Base-by-base conservation (phyloP, 2,888 invertebrate species). In the Cordilura impudica region DNA sequence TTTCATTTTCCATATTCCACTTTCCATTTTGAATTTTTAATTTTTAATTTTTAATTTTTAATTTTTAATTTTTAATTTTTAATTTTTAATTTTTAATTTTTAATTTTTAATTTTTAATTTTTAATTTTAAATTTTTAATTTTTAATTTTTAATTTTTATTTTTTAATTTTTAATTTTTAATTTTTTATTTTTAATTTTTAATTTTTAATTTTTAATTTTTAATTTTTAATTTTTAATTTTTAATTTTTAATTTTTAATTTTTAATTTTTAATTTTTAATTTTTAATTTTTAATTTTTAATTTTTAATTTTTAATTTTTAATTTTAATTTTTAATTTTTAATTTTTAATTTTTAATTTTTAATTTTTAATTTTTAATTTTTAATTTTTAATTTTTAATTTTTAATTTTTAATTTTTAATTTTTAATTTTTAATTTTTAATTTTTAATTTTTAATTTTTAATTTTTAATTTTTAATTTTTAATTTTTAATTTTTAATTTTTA, bases 401-500 rank as follows among this genome's bases (percentile, higher is more conserved):
- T 12, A 43, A 8, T 60, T 26, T 12, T 39, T 60, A 19, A 19
- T 43, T 60, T 60, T 43, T 35, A 35, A 21, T 39, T 60, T 35
- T 14, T 35, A 43, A 43, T 26, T 21, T 29, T 56, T 10, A 26
- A 26, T 29, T 60, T 0, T 39, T 43, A 10, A 21, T 19, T 61
- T 26, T 43, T 45, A 16, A 43, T 43, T 61, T 61, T 26, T 47
- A 29, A 23, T 63, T 16, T 63, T 16, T 12, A 19, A 21, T 45
- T 12, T 61, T 43, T 61, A 19, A 8, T 61, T 61, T 61, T 61
- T 45, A 45, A 21, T 61, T 61, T 16, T 10, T 39, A 45, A 45
- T 16, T 45, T 2, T 5, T 18, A 43, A 43, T 0, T 43, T 14
- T 61, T 61, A 10, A 39, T 43, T 61, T 23, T 21, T 5, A 19